phyloP scores from a whole-genome alignment of 2,888 invertebrate species.

The Erynnis tages region DNA sequence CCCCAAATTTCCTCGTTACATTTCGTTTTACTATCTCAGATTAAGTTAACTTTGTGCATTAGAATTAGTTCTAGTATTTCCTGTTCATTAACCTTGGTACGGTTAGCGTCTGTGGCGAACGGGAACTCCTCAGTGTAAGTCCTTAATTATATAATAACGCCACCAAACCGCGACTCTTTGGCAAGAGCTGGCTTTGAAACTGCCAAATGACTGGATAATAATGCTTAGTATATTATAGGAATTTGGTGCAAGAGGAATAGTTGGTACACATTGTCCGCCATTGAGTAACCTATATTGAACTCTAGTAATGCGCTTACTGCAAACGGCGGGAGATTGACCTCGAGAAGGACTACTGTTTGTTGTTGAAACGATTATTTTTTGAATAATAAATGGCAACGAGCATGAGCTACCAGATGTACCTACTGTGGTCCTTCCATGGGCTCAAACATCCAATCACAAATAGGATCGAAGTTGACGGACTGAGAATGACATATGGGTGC shows the following conservation, averaged over 20 bases:
- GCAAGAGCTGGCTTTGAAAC: conserved; percentile 23
- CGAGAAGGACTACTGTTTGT: no score
- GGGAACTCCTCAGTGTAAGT: conserved; percentile 20
- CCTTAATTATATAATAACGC: conserved; percentile 28
- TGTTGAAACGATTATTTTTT: no score
- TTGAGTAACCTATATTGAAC: background rate
- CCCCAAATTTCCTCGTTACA: background rate
- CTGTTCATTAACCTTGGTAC: conserved; percentile 24
- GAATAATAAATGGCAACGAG: no score
- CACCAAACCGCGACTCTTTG: conserved; percentile 25
- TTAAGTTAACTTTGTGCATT: conserved; percentile 15
- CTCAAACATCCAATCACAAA: no score
- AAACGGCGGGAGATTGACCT: background rate
- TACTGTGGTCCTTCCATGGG: no score
- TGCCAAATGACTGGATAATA: conserved; percentile 27
- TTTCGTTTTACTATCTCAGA: conserved; percentile 14
- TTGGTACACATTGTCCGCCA: no score
- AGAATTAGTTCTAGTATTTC: conserved; percentile 25
- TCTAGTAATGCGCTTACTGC: background rate
- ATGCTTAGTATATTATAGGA: conserved; percentile 21
- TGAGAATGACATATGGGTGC: no score
- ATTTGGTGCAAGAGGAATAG: conserved; percentile 11
- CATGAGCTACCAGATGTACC: no score
- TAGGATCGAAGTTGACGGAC: no score
- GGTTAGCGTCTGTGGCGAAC: conserved; percentile 12